Evolutionary conservation across 2,113 vertebrate species (phyloP), one percentile per base, ranked within the genome.

Genomic region (Nyctibius bracteatus): DNA sequence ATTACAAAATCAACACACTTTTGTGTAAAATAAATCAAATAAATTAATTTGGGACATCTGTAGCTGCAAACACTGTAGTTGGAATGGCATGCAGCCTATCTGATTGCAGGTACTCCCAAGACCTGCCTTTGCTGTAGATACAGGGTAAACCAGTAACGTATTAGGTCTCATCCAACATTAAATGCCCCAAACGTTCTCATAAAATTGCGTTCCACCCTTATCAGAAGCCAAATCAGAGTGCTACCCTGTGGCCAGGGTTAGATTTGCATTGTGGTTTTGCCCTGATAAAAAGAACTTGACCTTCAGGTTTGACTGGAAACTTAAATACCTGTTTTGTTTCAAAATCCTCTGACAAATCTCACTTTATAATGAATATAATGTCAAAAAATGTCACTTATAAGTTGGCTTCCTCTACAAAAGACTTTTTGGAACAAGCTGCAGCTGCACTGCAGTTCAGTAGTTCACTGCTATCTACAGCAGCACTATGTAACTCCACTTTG

Each of bases 321-420:
- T 74, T 47, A 44, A 96, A 83, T 27, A 54, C 18, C 57, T 54
- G 47, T 30, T 87, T 94, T 85, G 41, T 86, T 79, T 79, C 82
- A 81, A 83, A 92, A 75, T 37, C 71, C 51, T 73, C 75, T 10
- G 77, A 90, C 81, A 95, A 94, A 87, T 81, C 51, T 75, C 79
- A 44, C 35, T 92, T 87, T 72, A 43, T 90, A 80, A 78, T 13
- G 68, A 88, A 57, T 19, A 58, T 39, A 57, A 86, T 80, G 82
- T 92, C 80, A 94, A 91, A 95, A 96, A 87, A 41, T 39, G 55
- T 75, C 88, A 93, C 61, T 59, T 22, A 21, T 8, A 74, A 74
- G 46, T 67, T 87, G 61, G 47, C 52, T 92, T 81, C 63, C 37
- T 57, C 59, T 66, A 35, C 43, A 88, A 95, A 81, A 27, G 41